These are phyloP conservation scores for Trididemnum nubilum DNA, from an alignment of 23 tunicate species.

Conservation along the genomic window DNA sequence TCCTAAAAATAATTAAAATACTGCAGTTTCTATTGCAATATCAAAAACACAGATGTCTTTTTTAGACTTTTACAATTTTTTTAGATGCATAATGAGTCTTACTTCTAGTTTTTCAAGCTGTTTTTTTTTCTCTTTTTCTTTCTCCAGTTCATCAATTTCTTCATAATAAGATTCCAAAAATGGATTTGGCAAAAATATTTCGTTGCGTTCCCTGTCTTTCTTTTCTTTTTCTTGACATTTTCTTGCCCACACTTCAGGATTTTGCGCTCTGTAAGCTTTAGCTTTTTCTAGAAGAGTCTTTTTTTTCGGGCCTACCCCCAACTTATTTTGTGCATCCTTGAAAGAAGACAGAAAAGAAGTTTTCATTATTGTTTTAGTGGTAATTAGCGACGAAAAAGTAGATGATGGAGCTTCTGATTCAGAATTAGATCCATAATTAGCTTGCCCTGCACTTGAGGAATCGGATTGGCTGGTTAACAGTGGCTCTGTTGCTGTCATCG, in stretches of 20 bases:
- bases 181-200: neutral
- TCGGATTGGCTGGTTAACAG: too few species aligned
- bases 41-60: too few species aligned
- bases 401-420: neutral
- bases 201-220: neutral
- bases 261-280: neutral
- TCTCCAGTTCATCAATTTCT: neutral
- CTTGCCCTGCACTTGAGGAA: too few species aligned
- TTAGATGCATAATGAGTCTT: too few species aligned
- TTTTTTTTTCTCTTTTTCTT: neutral
- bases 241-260: conserved; percentile 10
- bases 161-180: conserved; percentile 23
- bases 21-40: too few species aligned
- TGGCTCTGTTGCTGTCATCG: too few species aligned
- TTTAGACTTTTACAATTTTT: too few species aligned
- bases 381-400: too few species aligned
- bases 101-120: conserved; percentile 6
- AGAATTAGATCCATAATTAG: neutral
- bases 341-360: neutral
- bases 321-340: neutral
- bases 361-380: neutral
- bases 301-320: neutral
- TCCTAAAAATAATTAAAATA: too few species aligned
- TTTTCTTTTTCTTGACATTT: conserved; percentile 7
- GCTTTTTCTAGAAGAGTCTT: conserved; percentile 24